Conservation (phyloP, 2,797 vertebrate genomes). For the Pseudotriccus pelzelni region DNA sequence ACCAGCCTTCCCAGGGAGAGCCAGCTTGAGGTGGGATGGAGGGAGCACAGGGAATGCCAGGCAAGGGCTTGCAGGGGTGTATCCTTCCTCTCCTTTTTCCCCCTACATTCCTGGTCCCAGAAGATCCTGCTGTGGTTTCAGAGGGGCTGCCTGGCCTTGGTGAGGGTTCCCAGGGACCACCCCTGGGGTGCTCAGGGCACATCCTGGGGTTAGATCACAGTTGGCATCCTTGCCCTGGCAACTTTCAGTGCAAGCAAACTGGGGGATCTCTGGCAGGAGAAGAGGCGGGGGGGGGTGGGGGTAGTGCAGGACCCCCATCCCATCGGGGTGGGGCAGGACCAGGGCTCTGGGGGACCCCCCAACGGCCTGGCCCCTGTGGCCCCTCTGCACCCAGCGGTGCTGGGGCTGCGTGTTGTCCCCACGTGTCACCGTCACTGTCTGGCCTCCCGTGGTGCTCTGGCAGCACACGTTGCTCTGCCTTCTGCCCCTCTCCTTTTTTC, state of each 20-base stretch:
- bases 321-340: neutral
- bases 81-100: neutral
- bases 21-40: neutral
- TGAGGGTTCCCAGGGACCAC: rapidly evolving
- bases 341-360: neutral
- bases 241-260: neutral
- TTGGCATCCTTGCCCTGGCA: neutral
- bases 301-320: too few species aligned
- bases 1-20: neutral
- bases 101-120: rapidly evolving
- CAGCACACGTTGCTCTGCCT: neutral
- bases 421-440: neutral
- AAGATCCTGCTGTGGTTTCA: neutral
- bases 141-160: rapidly evolving
- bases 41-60: neutral
- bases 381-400: neutral
- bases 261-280: rapidly evolving
- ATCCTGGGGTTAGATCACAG: neutral
- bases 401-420: neutral
- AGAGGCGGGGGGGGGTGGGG: neutral
- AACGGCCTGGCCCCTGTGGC: neutral
- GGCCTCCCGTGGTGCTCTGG: neutral
- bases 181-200: rapidly evolving
- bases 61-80: rapidly evolving
- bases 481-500: slow-evolving; percentile 16